Conservation (phyloP, 2,113 vertebrate genomes). For the Catharus minimus region DNA sequence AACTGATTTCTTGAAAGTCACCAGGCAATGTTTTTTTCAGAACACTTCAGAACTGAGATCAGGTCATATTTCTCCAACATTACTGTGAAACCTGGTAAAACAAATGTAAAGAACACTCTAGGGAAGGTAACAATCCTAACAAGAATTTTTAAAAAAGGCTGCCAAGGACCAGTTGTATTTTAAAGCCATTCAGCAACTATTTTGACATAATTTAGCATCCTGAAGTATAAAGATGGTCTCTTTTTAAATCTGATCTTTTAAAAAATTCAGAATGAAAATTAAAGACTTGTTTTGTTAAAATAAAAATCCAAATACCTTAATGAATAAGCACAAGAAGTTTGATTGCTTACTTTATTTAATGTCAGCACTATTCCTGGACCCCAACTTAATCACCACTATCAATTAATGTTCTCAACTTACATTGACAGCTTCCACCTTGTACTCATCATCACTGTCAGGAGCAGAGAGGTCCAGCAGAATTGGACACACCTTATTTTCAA, state of each 20-base stretch:
- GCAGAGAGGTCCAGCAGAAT: constrained; percentile 85
- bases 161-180: background rate
- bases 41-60: constrained; percentile 42
- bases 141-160: background rate
- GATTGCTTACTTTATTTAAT: background rate
- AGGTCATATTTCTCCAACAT: constrained; percentile 19
- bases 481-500: constrained; percentile 88
- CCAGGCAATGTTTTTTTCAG: constrained; percentile 20
- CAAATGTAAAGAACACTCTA: background rate
- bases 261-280: background rate
- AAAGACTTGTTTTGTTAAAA: background rate
- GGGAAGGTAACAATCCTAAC: background rate
- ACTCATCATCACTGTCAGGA: constrained; percentile 85
- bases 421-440: constrained; percentile 87
- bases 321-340: background rate
- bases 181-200: background rate
- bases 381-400: background rate
- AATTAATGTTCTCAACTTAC: constrained; percentile 63
- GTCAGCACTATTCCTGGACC: background rate
- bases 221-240: background rate
- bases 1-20: constrained; percentile 56
- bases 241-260: background rate
- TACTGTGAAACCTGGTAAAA: background rate
- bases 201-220: background rate
- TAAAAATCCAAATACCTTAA: background rate